Conservation (phyloP, 2,888 invertebrate species). For the Mesorhabditis spiculigera region DNA sequence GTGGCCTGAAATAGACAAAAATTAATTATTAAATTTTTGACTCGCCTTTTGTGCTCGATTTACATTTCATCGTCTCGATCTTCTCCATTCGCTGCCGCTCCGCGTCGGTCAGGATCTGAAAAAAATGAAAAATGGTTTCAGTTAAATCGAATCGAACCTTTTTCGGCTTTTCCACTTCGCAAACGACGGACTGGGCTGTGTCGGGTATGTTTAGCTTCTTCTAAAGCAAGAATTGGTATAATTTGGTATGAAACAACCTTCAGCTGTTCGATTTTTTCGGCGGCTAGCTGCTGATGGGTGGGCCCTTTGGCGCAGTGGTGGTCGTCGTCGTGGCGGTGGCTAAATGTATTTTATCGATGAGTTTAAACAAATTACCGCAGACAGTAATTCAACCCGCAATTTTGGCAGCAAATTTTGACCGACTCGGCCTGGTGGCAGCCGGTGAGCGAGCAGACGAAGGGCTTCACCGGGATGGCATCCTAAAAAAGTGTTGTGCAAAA, state of each 20-base stretch:
- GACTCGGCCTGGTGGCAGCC: neutral
- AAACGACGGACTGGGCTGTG: no score
- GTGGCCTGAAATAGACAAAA: neutral
- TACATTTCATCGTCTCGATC: neutral
- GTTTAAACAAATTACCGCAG: neutral
- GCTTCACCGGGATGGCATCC: slow-evolving; percentile 5
- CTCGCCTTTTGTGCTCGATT: neutral
- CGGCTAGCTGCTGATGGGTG: neutral
- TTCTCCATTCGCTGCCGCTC: neutral
- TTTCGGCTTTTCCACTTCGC: no score
- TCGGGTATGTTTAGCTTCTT: no score
- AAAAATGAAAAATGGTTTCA: neutral
- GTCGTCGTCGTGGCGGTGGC: neutral
- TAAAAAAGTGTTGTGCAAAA: neutral
- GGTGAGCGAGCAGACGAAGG: neutral
- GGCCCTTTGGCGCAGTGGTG: neutral
- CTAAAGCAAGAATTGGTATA: neutral
- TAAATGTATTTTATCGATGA: neutral
- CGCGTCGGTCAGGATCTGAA: neutral
- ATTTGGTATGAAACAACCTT: neutral
- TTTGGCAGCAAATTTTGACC: neutral
- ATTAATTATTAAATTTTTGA: neutral
- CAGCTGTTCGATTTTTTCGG: neutral
- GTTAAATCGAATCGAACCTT: neutral
- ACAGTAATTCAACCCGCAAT: neutral